phyloP scores from a whole-genome alignment of 2,797 vertebrate species.

The Staurois parvus region DNA sequence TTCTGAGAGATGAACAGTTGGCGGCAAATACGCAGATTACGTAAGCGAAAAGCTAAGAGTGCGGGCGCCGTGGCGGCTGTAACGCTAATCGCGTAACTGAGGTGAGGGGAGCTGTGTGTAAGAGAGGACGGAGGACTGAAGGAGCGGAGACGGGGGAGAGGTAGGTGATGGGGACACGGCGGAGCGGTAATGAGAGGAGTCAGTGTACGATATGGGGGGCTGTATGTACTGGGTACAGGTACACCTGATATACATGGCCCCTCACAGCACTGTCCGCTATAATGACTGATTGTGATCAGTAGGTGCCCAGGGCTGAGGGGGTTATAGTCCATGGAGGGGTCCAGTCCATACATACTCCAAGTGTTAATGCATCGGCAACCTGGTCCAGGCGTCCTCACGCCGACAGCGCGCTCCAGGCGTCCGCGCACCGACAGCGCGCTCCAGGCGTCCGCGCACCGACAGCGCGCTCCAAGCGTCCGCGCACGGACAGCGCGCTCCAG shows the following conservation, averaged over 20 bases:
- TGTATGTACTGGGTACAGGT: neutral
- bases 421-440: no score
- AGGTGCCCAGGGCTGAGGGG: no score
- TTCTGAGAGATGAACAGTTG: slow-evolving; percentile 37
- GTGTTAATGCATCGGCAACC: no score
- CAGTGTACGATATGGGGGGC: neutral
- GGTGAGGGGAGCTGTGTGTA: slow-evolving; percentile 57
- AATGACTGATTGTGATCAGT: no score
- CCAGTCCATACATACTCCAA: no score
- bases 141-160: neutral
- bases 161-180: neutral
- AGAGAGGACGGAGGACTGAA: slow-evolving; percentile 58
- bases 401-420: no score
- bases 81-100: slow-evolving; percentile 63
- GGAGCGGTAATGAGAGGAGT: neutral
- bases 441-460: no score
- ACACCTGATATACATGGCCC: neutral
- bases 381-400: no score
- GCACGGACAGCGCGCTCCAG: no score
- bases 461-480: no score
- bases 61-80: neutral
- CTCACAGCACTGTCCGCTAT: no score
- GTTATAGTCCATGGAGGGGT: no score
- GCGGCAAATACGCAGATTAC: slow-evolving; percentile 45
- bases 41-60: slow-evolving; percentile 14